Conservation (phyloP, 2,113 vertebrate species). For the Antigone vipio region DNA sequence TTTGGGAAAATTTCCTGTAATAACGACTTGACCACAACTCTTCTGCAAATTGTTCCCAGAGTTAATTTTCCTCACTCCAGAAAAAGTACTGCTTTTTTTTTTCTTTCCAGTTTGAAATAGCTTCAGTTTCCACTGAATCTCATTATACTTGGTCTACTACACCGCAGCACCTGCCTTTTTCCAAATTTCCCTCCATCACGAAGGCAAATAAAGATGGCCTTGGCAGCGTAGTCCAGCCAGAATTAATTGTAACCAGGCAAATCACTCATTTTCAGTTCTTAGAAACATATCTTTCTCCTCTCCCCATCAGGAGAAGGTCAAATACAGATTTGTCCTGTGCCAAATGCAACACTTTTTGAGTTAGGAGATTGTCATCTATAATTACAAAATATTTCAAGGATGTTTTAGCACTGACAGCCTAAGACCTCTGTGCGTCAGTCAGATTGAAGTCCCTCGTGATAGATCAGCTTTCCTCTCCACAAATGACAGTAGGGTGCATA, state of each 20-base stretch:
- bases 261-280: background rate
- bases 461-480: background rate
- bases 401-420: background rate
- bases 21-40: background rate
- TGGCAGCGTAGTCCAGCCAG: background rate
- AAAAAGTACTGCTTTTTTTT: background rate
- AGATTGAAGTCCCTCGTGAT: background rate
- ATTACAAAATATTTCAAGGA: background rate
- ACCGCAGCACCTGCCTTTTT: background rate
- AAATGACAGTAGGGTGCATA: fast-evolving
- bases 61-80: background rate
- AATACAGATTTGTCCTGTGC: background rate
- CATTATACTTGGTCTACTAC: background rate
- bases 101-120: background rate
- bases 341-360: background rate
- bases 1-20: background rate
- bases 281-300: background rate
- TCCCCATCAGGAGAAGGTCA: background rate
- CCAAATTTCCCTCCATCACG: background rate
- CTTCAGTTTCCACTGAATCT: background rate
- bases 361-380: background rate
- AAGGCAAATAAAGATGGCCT: background rate
- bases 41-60: background rate
- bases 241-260: background rate
- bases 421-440: background rate